A percentile compares a stretch with the other conserved stretches of the same genome.
Evolutionary conservation across 2,113 vertebrate genomes (phyloP).

Genomic region (Cryptoleucopteryx plumbea): DNA sequence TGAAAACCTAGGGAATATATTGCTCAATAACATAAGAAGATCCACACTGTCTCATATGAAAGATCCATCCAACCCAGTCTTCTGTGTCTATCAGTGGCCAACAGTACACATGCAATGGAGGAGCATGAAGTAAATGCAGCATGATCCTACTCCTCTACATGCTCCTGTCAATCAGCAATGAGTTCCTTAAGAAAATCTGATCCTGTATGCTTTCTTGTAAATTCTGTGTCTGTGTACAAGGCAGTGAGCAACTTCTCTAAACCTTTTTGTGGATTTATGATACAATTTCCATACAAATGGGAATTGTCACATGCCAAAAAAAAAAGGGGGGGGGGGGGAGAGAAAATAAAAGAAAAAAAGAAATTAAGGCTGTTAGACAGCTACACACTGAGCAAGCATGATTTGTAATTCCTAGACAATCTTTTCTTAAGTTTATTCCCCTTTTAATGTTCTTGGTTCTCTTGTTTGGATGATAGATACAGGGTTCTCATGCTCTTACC

Average conservation of each 20-base stretch:
- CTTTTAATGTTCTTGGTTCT: neutral
- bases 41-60: neutral
- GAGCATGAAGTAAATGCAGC: neutral
- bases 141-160: neutral
- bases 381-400: neutral
- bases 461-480: neutral
- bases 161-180: neutral
- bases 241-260: neutral
- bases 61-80: neutral
- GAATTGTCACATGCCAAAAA: neutral
- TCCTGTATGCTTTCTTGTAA: neutral
- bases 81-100: neutral
- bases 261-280: neutral
- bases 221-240: neutral
- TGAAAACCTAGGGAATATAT: neutral
- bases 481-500: neutral
- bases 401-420: neutral
- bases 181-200: neutral
- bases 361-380: neutral
- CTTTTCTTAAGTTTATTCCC: neutral
- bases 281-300: neutral
- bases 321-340: neutral
- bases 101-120: neutral
- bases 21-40: neutral
- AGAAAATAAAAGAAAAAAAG: neutral